These are phyloP conservation scores for Solenodon paradoxus DNA, from an alignment of 2,113 vertebrate genomes.

Conservation along the genomic window DNA sequence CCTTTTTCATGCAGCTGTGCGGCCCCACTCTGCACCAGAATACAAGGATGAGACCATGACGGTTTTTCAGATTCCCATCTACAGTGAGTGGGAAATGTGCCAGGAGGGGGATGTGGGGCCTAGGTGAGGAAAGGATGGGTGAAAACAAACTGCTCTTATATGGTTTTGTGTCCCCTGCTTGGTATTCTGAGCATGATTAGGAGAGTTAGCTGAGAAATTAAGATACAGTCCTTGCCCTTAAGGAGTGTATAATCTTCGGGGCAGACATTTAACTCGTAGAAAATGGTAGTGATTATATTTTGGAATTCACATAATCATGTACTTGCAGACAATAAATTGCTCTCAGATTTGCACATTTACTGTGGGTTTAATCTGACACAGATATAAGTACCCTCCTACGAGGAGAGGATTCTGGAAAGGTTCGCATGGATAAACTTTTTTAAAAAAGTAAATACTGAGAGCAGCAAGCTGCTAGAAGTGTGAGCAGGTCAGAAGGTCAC, in stretches of 20 bases:
- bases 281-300: background rate
- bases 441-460: background rate
- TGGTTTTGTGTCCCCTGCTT: background rate
- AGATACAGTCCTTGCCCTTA: background rate
- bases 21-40: constrained; percentile 80
- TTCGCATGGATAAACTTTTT: background rate
- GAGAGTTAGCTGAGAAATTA: background rate
- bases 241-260: background rate
- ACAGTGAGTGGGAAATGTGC: constrained; percentile 83
- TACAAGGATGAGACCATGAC: constrained; percentile 88
- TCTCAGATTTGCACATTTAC: background rate
- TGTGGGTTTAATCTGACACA: background rate
- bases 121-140: fast-evolving
- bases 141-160: background rate
- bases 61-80: constrained; percentile 89
- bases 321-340: background rate
- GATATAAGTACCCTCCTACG: background rate
- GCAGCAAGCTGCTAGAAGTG: background rate
- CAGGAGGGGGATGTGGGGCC: background rate
- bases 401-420: background rate
- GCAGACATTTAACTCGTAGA: background rate
- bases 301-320: fast-evolving
- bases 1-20: constrained; percentile 78
- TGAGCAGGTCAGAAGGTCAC: background rate
- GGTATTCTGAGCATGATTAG: background rate